These are phyloP conservation scores for Echeneis naucrates DNA, from an alignment of 2,797 vertebrate species.

Conservation along the genomic window DNA sequence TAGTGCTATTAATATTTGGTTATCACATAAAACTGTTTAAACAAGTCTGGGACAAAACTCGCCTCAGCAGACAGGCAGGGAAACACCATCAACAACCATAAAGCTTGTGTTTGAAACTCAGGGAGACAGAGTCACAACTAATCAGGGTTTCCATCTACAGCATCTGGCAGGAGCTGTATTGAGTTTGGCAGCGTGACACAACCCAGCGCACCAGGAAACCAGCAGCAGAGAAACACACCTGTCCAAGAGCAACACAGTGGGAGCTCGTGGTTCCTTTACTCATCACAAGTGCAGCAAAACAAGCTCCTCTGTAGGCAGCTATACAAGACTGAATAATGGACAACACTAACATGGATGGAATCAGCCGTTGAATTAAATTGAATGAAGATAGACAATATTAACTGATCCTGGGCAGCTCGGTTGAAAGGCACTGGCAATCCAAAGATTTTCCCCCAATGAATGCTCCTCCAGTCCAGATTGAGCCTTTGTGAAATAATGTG, in stretches of 20 bases:
- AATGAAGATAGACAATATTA: background rate
- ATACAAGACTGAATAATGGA: background rate
- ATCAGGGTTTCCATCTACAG: slow-evolving; percentile 61
- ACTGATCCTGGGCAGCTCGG: background rate
- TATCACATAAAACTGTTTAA: background rate
- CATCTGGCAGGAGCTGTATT: slow-evolving; percentile 60
- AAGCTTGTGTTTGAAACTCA: slow-evolving; percentile 49
- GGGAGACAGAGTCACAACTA: slow-evolving; percentile 65
- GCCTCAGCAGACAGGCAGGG: slow-evolving; percentile 23
- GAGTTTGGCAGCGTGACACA: slow-evolving; percentile 65
- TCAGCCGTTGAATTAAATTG: no score
- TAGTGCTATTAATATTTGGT: background rate
- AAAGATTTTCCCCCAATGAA: background rate
- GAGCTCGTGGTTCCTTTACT: slow-evolving; percentile 32
- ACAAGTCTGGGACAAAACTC: background rate
- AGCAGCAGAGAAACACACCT: slow-evolving; percentile 59
- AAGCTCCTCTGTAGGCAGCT: slow-evolving; percentile 6
- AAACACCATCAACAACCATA: slow-evolving; percentile 29
- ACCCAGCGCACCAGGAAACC: slow-evolving; percentile 56
- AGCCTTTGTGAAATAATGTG: slow-evolving; percentile 10
- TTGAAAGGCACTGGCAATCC: background rate
- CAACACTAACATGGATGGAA: background rate
- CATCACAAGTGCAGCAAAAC: slow-evolving; percentile 19
- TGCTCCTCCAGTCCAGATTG: slow-evolving; percentile 16
- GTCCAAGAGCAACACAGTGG: slow-evolving; percentile 49